Conservation (phyloP, 2,888 invertebrate species). For the Carcina quercana region DNA sequence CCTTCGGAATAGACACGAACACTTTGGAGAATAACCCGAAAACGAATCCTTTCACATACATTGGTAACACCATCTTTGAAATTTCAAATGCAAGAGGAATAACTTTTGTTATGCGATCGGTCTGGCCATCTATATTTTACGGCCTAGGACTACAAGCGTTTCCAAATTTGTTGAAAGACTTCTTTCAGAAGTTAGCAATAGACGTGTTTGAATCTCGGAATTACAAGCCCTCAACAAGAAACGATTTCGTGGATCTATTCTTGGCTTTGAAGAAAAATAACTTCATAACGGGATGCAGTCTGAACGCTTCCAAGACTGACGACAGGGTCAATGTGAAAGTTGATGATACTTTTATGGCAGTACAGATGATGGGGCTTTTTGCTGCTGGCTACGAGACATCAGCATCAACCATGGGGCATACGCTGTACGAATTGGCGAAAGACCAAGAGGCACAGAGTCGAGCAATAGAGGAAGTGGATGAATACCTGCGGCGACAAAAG, state of each 20-base stretch:
- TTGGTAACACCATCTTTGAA: constrained; percentile 23
- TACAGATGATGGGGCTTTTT: constrained; percentile 69
- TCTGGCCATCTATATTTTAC: constrained; percentile 33
- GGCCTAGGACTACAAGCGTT: constrained; percentile 22
- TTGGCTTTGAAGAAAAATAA: constrained; percentile 19
- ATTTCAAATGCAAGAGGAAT: constrained; percentile 16
- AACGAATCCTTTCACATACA: constrained; percentile 25
- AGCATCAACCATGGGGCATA: constrained; percentile 28
- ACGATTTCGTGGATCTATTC: constrained; percentile 22
- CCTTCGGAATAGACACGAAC: constrained; percentile 29
- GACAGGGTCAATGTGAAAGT: constrained; percentile 27
- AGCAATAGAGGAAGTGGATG: constrained; percentile 24
- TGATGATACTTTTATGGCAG: constrained; percentile 53
- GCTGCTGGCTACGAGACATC: constrained; percentile 45
- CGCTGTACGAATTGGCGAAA: constrained; percentile 39
- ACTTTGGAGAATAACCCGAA: constrained; percentile 22
- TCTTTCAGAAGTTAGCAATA: constrained; percentile 18
- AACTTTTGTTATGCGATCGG: constrained; percentile 16
- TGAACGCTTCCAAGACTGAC: constrained; percentile 13
- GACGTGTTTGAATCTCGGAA: constrained; percentile 15
- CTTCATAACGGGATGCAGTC: constrained; percentile 26
- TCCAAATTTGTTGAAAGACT: constrained; percentile 20
- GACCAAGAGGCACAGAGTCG: constrained; percentile 25
- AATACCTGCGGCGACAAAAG: constrained; percentile 18
- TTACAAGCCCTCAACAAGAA: constrained; percentile 14